Evolutionary conservation across 2,113 vertebrate species (phyloP).

Genomic region (Bambusicola thoracicus): DNA sequence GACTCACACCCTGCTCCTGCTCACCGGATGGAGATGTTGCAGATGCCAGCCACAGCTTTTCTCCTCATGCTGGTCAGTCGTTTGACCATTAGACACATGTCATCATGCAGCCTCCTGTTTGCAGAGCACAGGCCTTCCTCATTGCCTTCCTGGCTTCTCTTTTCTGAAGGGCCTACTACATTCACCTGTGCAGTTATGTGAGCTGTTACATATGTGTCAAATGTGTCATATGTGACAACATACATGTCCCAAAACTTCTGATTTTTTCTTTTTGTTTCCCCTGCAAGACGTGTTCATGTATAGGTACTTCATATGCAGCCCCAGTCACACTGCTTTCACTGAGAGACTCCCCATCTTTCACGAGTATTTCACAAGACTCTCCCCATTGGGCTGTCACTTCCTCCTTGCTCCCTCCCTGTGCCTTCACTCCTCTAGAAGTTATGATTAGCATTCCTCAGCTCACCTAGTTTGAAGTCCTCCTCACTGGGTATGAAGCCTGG

Average conservation of each 20-base stretch:
- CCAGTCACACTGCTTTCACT: fast-evolving
- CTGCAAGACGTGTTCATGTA: neutral
- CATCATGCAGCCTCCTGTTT: fast-evolving
- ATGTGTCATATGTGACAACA: neutral
- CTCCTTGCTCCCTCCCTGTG: neutral
- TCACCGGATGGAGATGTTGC: neutral
- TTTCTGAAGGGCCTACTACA: neutral
- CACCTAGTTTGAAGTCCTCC: neutral
- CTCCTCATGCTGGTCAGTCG: neutral
- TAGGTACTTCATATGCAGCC: neutral
- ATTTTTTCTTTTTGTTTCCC: neutral
- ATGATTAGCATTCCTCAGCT: neutral
- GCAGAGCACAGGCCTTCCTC: neutral
- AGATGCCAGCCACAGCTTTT: neutral
- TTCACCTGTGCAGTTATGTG: neutral
- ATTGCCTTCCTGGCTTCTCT: neutral
- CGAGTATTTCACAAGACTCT: neutral
- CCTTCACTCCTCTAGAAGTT: neutral
- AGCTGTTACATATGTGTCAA: too few species aligned
- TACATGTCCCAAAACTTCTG: neutral
- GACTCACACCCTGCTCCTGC: neutral
- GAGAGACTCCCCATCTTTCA: neutral
- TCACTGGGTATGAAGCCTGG: neutral
- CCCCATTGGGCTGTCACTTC: neutral
- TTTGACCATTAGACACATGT: neutral